Conservation (phyloP, 2,888 invertebrate genomes). For the Enchytraeus crypticus region DNA sequence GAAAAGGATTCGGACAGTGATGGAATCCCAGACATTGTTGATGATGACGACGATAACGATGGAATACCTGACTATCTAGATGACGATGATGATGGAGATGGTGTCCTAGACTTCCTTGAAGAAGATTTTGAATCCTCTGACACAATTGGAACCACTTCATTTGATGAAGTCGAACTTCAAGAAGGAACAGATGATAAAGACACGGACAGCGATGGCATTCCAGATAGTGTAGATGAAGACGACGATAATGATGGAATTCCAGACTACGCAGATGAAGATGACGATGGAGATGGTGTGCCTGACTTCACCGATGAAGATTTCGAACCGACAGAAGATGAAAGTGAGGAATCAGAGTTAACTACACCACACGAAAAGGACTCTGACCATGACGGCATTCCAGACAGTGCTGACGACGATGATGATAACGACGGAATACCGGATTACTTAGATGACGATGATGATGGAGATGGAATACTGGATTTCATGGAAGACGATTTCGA, state of each 20-base stretch:
- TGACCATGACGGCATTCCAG: constrained; percentile 11
- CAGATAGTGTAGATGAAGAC: constrained; percentile 32
- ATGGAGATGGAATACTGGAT: constrained; percentile 33
- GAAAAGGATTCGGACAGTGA: constrained; percentile 26
- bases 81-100: constrained; percentile 11
- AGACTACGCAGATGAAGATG: constrained; percentile 19
- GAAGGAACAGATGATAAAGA: too few species aligned
- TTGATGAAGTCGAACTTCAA: too few species aligned
- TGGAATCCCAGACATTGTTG: constrained; percentile 27
- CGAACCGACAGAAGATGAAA: neutral
- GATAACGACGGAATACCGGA: constrained; percentile 19
- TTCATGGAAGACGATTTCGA: constrained; percentile 20
- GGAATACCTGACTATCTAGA: constrained; percentile 17
- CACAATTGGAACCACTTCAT: too few species aligned
- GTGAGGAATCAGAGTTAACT: constrained; percentile 24
- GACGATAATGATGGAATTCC: constrained; percentile 33
- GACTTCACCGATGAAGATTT: neutral
- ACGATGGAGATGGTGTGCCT: constrained; percentile 16
- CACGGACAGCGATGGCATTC: constrained; percentile 15
- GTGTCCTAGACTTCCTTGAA: constrained; percentile 27
- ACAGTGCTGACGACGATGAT: constrained; percentile 6
- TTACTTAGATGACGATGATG: constrained; percentile 32
- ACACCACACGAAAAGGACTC: constrained; percentile 29
- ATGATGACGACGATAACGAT: constrained; percentile 11
- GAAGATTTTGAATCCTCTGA: too few species aligned